Percentiles rank a stretch among this genome's conserved stretches.
Conservation (phyloP, 2,797 vertebrate species). For the Cygnus olor region DNA sequence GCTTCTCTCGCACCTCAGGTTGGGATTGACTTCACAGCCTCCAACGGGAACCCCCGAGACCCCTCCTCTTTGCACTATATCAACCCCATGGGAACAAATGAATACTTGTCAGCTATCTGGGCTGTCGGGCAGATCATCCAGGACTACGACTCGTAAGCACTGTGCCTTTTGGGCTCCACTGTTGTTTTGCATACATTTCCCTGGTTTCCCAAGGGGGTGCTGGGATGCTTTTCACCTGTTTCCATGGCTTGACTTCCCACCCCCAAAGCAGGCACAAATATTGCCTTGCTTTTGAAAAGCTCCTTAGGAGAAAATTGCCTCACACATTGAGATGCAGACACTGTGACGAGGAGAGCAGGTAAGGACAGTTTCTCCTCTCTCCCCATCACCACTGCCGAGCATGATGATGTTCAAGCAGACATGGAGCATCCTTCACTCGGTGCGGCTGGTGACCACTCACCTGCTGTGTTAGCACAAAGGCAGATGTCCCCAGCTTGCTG, state of each 20-base stretch:
- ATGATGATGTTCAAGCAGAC: not conserved
- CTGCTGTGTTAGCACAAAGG: not conserved
- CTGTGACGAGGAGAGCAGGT: not conserved
- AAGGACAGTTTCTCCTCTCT: not conserved
- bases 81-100: slow-evolving; percentile 95
- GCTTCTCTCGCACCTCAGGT: slow-evolving; percentile 81
- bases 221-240: not conserved
- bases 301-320: not conserved
- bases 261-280: not conserved
- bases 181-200: not conserved
- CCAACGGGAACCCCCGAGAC: slow-evolving; percentile 94
- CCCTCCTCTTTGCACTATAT: slow-evolving; percentile 96
- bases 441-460: not conserved
- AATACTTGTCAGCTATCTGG: slow-evolving; percentile 95
- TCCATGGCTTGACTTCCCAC: not conserved
- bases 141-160: slow-evolving; percentile 96
- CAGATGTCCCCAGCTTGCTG: not conserved
- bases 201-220: not conserved
- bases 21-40: slow-evolving; percentile 98
- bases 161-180: not conserved
- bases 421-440: not conserved
- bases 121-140: slow-evolving; percentile 99
- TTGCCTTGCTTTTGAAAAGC: not conserved
- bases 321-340: not conserved
- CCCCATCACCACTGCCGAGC: not conserved